phyloP scores from a whole-genome alignment of 2,113 vertebrate genomes.

The Psittacara wagleri region DNA sequence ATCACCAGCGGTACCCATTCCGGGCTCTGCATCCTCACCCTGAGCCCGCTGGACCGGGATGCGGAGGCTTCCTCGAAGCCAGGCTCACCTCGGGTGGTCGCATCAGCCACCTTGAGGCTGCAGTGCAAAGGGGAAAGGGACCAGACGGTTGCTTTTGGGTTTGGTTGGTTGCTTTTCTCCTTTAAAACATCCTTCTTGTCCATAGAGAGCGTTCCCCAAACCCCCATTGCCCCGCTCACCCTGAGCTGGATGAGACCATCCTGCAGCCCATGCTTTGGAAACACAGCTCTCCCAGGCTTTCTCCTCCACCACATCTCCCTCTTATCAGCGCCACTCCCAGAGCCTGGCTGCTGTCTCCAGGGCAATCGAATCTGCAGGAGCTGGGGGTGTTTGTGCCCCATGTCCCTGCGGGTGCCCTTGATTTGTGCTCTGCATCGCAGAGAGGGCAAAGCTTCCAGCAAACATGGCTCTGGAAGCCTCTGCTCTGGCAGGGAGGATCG shows the following conservation, averaged over 20 bases:
- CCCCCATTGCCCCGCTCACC: rapidly evolving
- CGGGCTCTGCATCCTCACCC: background rate
- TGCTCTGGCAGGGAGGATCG: background rate
- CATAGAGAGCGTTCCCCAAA: background rate
- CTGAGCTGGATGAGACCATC: background rate
- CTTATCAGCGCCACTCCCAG: background rate
- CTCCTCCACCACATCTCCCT: background rate
- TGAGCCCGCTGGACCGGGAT: background rate
- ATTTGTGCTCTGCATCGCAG: background rate
- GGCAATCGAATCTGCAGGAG: background rate
- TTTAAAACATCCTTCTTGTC: background rate
- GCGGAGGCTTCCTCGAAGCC: background rate
- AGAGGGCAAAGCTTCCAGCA: background rate
- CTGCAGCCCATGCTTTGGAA: background rate
- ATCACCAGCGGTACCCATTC: background rate
- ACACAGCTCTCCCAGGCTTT: background rate
- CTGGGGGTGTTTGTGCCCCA: background rate
- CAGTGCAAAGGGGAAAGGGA: rapidly evolving
- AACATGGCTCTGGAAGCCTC: background rate
- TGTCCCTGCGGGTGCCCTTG: background rate
- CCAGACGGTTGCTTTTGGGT: background rate
- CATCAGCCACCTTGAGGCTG: background rate
- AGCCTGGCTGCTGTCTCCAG: background rate
- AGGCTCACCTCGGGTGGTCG: background rate
- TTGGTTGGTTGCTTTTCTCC: background rate